Evolutionary conservation across 2,113 vertebrate genomes (phyloP).

Genomic region (Barbus barbus): DNA sequence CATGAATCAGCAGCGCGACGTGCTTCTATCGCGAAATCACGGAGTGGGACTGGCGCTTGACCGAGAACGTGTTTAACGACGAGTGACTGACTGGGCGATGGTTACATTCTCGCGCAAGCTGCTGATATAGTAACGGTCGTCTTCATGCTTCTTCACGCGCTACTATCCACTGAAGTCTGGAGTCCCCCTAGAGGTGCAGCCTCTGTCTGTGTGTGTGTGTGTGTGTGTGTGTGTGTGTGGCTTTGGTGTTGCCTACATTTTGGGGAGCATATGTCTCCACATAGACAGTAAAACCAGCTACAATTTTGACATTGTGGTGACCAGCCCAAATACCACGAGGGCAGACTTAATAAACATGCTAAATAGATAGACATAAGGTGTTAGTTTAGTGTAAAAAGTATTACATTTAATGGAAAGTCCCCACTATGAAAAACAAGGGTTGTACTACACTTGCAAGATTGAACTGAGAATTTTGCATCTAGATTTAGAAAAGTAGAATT

Average conservation of each 20-base stretch:
- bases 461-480: not conserved
- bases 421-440: not conserved
- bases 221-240: constrained; percentile 25
- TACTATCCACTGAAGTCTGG: constrained; percentile 45
- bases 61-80: not conserved
- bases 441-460: not conserved
- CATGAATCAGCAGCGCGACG: constrained; percentile 32
- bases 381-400: not conserved
- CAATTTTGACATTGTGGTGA: not conserved
- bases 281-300: not conserved
- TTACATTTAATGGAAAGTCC: not conserved
- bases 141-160: constrained; percentile 19
- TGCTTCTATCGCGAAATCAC: constrained; percentile 19
- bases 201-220: not conserved
- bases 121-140: constrained; percentile 45
- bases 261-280: not conserved
- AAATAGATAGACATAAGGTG: not conserved
- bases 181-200: constrained; percentile 66
- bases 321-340: not conserved
- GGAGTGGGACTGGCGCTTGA: not conserved
- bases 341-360: not conserved
- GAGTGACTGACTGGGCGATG: constrained; percentile 31
- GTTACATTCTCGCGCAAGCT: constrained; percentile 25
- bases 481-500: not conserved
- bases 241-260: not conserved